These are phyloP conservation scores for Leptonema lineaticorne DNA, from an alignment of 1,140 invertebrate genomes.

Conservation along the genomic window DNA sequence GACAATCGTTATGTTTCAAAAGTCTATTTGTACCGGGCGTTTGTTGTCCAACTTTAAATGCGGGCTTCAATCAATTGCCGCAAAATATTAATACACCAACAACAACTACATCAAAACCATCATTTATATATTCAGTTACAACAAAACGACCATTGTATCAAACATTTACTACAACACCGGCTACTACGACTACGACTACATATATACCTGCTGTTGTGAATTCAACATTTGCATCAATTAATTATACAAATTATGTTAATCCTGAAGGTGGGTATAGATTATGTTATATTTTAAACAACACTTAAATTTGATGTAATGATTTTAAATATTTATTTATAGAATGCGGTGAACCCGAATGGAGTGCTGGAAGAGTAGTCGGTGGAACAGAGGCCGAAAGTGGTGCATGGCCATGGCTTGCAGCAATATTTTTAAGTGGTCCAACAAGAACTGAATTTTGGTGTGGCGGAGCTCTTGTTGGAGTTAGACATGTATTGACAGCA, in stretches of 20 bases:
- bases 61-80: constrained; percentile 46
- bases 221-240: constrained; percentile 42
- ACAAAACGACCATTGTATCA: constrained; percentile 51
- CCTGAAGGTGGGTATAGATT: constrained; percentile 46
- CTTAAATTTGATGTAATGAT: neutral
- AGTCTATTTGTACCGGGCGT: constrained; percentile 88
- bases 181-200: constrained; percentile 50
- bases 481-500: constrained; percentile 81
- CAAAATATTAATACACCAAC: constrained; percentile 46
- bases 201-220: constrained; percentile 42
- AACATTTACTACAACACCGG: constrained; percentile 49
- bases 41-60: constrained; percentile 72
- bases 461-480: constrained; percentile 82
- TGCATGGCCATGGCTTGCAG: constrained; percentile 92
- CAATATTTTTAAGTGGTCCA: constrained; percentile 85
- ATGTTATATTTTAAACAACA: neutral
- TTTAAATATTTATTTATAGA: constrained; percentile 50
- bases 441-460: constrained; percentile 91
- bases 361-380: constrained; percentile 83
- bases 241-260: constrained; percentile 54
- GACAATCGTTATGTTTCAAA: constrained; percentile 89
- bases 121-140: constrained; percentile 48
- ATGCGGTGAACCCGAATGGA: constrained; percentile 79
- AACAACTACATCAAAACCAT: constrained; percentile 48
- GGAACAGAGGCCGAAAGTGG: constrained; percentile 82